These are phyloP conservation scores for Hydrolagus affinis DNA, from an alignment of 2,113 vertebrate species.

Conservation along the genomic window DNA sequence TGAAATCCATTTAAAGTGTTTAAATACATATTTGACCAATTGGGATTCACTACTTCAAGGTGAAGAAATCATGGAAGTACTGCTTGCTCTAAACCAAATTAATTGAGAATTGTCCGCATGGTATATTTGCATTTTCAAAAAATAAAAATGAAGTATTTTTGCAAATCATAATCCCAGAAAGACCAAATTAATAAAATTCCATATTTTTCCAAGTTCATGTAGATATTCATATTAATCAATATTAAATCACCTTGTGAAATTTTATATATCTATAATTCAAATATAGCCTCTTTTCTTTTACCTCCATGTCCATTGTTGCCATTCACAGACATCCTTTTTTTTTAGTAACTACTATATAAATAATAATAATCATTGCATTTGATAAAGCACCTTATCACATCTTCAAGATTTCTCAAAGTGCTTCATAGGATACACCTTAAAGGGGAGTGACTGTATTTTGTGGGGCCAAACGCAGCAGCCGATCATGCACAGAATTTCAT, in stretches of 20 bases:
- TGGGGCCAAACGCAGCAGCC: no score
- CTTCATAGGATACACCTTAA: no score
- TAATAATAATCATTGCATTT: no score
- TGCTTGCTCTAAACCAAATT: neutral
- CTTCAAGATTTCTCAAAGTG: no score
- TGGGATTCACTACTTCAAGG: no score
- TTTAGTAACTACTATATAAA: neutral
- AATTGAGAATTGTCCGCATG: neutral
- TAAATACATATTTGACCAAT: no score
- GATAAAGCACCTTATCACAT: no score
- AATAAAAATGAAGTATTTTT: neutral
- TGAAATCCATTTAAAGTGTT: no score
- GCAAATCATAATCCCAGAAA: neutral
- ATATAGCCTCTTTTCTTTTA: neutral
- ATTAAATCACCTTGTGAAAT: neutral
- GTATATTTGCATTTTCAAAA: neutral
- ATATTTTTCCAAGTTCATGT: neutral
- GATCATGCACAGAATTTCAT: neutral
- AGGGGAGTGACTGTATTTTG: no score
- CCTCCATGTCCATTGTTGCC: neutral
- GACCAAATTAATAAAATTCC: neutral
- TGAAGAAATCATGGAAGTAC: neutral
- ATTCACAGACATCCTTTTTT: neutral
- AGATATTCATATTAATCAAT: neutral
- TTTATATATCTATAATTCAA: neutral